Conservation (phyloP, 2,888 invertebrate species). For the Pachymerium ferrugineum region DNA sequence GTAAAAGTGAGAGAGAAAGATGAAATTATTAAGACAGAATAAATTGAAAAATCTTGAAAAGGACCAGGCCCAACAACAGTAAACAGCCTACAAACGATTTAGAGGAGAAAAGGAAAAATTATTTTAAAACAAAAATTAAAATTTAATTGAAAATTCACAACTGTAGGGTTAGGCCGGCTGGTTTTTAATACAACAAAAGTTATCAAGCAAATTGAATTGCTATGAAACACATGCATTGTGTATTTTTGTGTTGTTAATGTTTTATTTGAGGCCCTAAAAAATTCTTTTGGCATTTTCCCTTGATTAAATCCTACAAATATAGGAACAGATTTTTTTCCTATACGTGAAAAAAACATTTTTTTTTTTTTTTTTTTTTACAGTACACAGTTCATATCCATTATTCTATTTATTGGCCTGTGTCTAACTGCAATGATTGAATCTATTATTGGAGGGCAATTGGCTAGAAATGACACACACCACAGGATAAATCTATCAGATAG, state of each 20-base stretch:
- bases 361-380: too few species aligned
- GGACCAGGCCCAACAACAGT: background rate
- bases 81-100: background rate
- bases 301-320: background rate
- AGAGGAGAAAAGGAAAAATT: too few species aligned
- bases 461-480: constrained; percentile 14
- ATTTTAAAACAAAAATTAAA: background rate
- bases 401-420: background rate
- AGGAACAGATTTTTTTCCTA: too few species aligned
- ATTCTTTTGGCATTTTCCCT: background rate
- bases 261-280: background rate
- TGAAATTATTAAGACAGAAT: background rate
- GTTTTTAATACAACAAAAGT: too few species aligned
- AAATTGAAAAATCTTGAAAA: background rate
- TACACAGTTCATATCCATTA: background rate
- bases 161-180: background rate
- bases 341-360: too few species aligned
- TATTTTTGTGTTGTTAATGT: background rate
- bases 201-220: background rate
- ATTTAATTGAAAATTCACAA: background rate
- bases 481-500: background rate
- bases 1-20: background rate
- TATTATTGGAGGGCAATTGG: constrained; percentile 15
- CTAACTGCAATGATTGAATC: constrained; percentile 10
- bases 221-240: background rate